Percentiles rank a stretch among this genome's conserved stretches.
Evolutionary conservation across 2,888 invertebrate genomes (phyloP).

Genomic region (Sphaeridia pumilis): DNA sequence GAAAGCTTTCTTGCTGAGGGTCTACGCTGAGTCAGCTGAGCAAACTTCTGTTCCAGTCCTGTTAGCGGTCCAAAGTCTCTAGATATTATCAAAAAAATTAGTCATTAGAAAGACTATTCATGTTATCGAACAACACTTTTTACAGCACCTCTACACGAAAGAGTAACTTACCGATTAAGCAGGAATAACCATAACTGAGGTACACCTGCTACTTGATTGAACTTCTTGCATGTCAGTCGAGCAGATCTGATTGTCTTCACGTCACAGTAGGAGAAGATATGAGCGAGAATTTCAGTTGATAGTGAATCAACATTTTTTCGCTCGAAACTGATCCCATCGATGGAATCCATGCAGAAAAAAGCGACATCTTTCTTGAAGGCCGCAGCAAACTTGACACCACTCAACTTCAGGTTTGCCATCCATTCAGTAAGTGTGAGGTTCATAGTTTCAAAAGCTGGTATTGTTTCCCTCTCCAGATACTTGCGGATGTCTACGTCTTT

Average conservation of each 20-base stretch:
- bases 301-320: slow-evolving; percentile 8
- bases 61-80: background rate
- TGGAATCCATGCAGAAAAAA: slow-evolving; percentile 5
- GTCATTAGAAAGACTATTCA: background rate
- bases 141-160: background rate
- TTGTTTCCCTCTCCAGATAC: slow-evolving; percentile 2
- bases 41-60: too few species aligned
- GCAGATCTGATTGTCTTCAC: slow-evolving; percentile 5
- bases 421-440: slow-evolving; percentile 3
- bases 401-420: slow-evolving; percentile 13
- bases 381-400: slow-evolving; percentile 6
- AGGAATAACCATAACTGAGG: slow-evolving; percentile 8
- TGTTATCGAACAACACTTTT: too few species aligned
- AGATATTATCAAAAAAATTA: background rate
- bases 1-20: too few species aligned
- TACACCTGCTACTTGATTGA: slow-evolving; percentile 10
- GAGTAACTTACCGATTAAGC: slow-evolving; percentile 4
- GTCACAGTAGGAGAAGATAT: slow-evolving; percentile 6
- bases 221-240: slow-evolving; percentile 10
- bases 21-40: too few species aligned
- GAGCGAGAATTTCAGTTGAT: slow-evolving; percentile 11
- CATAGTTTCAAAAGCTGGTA: background rate
- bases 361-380: slow-evolving; percentile 9
- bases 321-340: slow-evolving; percentile 14
- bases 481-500: slow-evolving; percentile 4